Conservation (phyloP, 1,140 invertebrate genomes). For the Ceratina japonica region DNA sequence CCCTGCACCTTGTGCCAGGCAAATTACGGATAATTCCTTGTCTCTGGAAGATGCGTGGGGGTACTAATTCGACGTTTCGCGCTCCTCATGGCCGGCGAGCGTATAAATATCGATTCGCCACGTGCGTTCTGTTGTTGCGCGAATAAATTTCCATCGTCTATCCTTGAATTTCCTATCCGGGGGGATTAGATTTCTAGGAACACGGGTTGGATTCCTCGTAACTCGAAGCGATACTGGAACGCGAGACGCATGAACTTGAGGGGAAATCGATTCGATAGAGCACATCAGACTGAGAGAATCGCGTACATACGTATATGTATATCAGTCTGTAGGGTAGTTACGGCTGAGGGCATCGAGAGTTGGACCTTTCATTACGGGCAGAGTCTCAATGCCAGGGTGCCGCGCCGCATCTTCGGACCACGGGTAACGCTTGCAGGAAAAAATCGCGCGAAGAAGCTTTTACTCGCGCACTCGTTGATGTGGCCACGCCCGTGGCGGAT, state of each 20-base stretch:
- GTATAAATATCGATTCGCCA: slow-evolving; percentile 2
- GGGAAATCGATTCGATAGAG: slow-evolving; percentile 36
- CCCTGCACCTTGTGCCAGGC: slow-evolving; percentile 2
- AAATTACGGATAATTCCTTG: slow-evolving; percentile 27
- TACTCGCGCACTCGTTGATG: slow-evolving; percentile 71
- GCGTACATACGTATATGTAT: slow-evolving; percentile 13
- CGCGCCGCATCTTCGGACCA: not conserved
- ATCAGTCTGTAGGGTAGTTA: slow-evolving; percentile 43
- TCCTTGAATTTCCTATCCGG: no score
- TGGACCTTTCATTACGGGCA: slow-evolving; percentile 55
- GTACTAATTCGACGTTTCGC: not conserved
- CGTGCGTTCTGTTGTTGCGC: not conserved
- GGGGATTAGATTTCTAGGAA: no score
- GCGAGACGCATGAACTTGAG: not conserved
- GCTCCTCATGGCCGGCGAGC: not conserved
- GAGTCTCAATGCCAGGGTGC: slow-evolving; percentile 53
- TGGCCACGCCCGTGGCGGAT: slow-evolving; percentile 79
- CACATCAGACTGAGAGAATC: slow-evolving; percentile 27
- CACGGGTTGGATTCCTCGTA: not conserved
- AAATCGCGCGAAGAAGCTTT: slow-evolving; percentile 66
- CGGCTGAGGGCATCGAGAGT: not conserved
- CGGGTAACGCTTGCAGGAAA: slow-evolving; percentile 39
- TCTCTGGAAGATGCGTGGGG: slow-evolving; percentile 1
- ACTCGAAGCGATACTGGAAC: not conserved
- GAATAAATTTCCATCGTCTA: no score